These are phyloP conservation scores for Bungarus multicinctus DNA, from an alignment of 2,113 vertebrate genomes.

Conservation along the genomic window DNA sequence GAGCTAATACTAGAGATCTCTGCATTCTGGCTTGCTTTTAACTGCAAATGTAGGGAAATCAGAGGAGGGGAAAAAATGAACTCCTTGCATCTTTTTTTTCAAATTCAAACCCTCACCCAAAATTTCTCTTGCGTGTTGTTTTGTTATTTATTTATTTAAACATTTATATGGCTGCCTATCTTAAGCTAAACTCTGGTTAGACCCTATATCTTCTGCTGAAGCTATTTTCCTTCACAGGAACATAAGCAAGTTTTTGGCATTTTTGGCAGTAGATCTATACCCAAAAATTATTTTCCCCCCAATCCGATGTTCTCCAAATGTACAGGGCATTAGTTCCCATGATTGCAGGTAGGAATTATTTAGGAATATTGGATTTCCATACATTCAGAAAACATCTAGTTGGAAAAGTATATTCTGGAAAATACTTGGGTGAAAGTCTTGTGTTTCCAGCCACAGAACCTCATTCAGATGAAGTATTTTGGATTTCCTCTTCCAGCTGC, in stretches of 20 bases:
- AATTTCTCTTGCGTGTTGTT: background rate
- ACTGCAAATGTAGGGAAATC: background rate
- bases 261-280: background rate
- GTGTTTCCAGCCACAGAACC: background rate
- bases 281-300: background rate
- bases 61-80: no score
- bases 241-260: background rate
- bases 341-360: background rate
- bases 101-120: background rate
- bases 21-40: background rate
- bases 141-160: background rate
- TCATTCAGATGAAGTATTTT: background rate
- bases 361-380: background rate
- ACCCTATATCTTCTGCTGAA: background rate
- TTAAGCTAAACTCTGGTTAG: background rate
- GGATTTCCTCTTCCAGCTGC: background rate
- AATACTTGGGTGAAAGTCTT: background rate
- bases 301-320: background rate
- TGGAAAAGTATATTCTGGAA: background rate
- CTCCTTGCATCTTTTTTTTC: background rate
- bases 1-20: background rate
- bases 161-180: background rate
- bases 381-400: background rate
- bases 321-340: background rate
- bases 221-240: background rate